Percentiles rank a stretch among this genome's conserved stretches.
These are phyloP conservation scores for Drosophila littoralis DNA, from an alignment of 1,140 invertebrate species.

Conservation along the genomic window DNA sequence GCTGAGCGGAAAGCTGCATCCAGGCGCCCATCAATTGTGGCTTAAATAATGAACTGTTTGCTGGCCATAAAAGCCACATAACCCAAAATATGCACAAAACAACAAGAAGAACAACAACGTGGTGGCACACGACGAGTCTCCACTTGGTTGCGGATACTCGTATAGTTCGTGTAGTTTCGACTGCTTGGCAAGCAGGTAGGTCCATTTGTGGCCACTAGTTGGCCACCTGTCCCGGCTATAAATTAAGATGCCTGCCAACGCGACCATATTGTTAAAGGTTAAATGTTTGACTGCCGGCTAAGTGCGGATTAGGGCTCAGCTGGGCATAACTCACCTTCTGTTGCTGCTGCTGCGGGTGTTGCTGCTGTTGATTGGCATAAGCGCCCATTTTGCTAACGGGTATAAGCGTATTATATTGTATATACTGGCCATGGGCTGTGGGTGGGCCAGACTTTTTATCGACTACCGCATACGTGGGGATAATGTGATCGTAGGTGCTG, in stretches of 20 bases:
- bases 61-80: conserved; percentile 72
- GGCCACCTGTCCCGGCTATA: conserved; percentile 56
- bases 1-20: conserved; percentile 14
- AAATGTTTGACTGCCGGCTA: conserved; percentile 70
- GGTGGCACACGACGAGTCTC: background rate
- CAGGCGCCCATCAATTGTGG: conserved; percentile 45
- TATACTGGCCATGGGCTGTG: conserved; percentile 70
- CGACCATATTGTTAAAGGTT: conserved; percentile 73
- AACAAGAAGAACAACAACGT: conserved; percentile 17
- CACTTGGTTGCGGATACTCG: background rate
- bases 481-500: conserved; percentile 81
- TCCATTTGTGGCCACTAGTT: conserved; percentile 2
- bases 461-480: conserved; percentile 82
- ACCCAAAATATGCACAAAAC: conserved; percentile 61
- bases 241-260: conserved; percentile 63
- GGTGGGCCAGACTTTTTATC: conserved; percentile 74
- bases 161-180: background rate
- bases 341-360: conserved; percentile 67
- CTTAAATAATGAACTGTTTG: conserved; percentile 61
- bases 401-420: conserved; percentile 84
- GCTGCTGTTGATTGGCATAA: conserved; percentile 78
- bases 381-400: conserved; percentile 83
- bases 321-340: conserved; percentile 75
- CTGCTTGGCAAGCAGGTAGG: conserved; percentile 1
- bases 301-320: conserved; percentile 69